phyloP scores from a whole-genome alignment of 1,140 invertebrate genomes.

The Apis laboriosa region DNA sequence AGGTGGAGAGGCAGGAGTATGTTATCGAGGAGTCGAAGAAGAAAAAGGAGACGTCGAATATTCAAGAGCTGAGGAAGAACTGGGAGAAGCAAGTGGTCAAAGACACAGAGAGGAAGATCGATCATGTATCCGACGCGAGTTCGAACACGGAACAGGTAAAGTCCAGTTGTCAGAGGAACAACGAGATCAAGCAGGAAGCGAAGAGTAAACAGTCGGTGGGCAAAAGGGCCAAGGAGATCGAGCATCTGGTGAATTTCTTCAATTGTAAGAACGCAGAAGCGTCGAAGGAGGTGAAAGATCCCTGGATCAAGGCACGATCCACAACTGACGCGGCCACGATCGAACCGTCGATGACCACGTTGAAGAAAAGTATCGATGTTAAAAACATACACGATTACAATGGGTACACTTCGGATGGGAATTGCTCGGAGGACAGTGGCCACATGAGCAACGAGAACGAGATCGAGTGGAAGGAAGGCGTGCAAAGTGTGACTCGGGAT shows the following conservation, averaged over 20 bases:
- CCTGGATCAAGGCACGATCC: conserved; percentile 60
- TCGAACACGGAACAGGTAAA: conserved; percentile 24
- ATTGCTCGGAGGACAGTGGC: conserved; percentile 88
- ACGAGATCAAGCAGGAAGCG: conserved; percentile 15
- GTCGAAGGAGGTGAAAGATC: conserved; percentile 52
- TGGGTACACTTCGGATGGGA: conserved; percentile 76
- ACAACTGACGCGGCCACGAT: conserved; percentile 8
- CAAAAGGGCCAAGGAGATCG: conserved; percentile 73
- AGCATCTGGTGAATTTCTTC: conserved; percentile 79
- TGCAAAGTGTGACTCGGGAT: conserved; percentile 23
- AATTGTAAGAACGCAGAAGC: conserved; percentile 76
- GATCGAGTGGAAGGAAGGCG: conserved; percentile 71
- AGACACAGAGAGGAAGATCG: conserved; percentile 47
- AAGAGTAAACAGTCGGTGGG: conserved; percentile 39
- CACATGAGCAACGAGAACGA: conserved; percentile 88
- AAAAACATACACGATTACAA: conserved; percentile 51
- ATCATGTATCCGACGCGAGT: background rate
- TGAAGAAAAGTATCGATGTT: conserved; percentile 24
- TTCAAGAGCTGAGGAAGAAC: conserved; percentile 73
- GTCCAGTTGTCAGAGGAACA: background rate
- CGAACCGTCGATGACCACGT: background rate
- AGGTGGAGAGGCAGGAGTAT: background rate
- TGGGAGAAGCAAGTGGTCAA: conserved; percentile 74
- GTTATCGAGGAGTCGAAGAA: conserved; percentile 18
- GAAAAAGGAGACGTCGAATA: conserved; percentile 41